Conservation (phyloP, 2,113 vertebrate species). For the Miniopterus natalensis region DNA sequence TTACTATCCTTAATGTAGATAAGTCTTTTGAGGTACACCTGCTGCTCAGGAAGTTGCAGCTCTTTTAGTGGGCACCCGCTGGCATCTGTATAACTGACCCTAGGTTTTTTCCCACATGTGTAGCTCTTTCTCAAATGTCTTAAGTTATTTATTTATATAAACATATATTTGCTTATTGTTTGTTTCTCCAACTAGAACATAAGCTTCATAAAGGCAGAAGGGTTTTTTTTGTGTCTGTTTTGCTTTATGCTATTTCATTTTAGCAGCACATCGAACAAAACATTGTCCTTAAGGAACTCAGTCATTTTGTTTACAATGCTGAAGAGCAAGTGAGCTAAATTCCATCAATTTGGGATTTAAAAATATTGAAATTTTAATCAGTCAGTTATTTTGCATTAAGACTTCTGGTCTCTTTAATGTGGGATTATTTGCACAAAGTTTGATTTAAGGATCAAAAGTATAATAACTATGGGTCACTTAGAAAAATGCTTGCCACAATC, state of each 20-base stretch:
- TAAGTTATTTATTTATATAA: neutral
- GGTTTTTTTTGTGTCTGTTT: neutral
- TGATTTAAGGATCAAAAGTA: neutral
- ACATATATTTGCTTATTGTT: neutral
- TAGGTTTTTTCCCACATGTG: neutral
- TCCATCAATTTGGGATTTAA: neutral
- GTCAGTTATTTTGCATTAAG: neutral
- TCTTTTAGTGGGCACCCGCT: neutral
- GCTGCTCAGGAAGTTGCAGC: neutral
- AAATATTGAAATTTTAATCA: constrained; percentile 4
- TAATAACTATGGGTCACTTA: neutral
- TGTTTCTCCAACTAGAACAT: neutral
- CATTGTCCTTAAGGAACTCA: neutral
- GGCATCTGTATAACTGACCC: neutral
- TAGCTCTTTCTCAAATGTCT: neutral
- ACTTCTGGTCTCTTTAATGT: neutral
- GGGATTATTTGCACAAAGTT: neutral
- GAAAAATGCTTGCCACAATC: neutral
- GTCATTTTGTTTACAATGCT: neutral
- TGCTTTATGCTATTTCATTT: neutral
- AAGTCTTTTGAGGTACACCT: neutral
- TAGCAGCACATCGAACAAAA: neutral
- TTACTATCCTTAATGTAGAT: neutral
- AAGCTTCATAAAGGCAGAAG: neutral
- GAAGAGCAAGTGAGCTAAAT: neutral